These are phyloP conservation scores for Zosterops pallidus DNA, from an alignment of 2,113 vertebrate genomes.

Conservation along the genomic window DNA sequence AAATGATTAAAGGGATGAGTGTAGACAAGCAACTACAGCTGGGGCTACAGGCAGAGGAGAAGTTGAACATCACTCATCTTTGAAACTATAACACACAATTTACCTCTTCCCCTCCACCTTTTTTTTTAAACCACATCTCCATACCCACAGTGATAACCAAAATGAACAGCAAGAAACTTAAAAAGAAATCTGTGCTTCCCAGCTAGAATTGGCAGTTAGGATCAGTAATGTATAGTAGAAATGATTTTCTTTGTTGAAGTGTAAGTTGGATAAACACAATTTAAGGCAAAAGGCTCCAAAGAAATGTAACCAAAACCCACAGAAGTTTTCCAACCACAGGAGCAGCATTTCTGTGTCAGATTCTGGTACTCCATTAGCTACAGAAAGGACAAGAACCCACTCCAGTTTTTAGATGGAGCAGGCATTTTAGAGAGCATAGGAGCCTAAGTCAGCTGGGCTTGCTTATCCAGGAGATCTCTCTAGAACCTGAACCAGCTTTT, in stretches of 20 bases:
- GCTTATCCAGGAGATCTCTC: neutral
- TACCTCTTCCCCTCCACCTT: fast-evolving
- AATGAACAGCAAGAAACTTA: neutral
- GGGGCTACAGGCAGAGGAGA: neutral
- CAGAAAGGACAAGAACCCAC: neutral
- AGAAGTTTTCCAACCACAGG: neutral
- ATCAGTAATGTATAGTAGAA: neutral
- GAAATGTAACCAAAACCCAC: neutral
- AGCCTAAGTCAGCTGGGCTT: neutral
- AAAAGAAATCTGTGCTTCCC: neutral
- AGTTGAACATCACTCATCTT: neutral
- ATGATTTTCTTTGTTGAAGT: neutral
- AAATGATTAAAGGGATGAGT: neutral
- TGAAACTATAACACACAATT: neutral
- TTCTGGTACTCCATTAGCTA: no score
- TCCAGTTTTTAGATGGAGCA: neutral
- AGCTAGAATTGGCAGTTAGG: neutral
- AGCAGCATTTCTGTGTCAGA: neutral
- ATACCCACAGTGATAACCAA: neutral
- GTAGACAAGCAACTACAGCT: neutral
- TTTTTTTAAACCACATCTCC: neutral
- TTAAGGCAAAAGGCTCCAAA: neutral
- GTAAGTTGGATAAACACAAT: neutral
- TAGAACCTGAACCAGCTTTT: neutral
- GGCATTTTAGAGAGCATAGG: neutral